Evolutionary conservation across 2,888 invertebrate species (phyloP), one percentile per base, ranked within the genome.

Genomic region (Yponomeuta plumbellus): DNA sequence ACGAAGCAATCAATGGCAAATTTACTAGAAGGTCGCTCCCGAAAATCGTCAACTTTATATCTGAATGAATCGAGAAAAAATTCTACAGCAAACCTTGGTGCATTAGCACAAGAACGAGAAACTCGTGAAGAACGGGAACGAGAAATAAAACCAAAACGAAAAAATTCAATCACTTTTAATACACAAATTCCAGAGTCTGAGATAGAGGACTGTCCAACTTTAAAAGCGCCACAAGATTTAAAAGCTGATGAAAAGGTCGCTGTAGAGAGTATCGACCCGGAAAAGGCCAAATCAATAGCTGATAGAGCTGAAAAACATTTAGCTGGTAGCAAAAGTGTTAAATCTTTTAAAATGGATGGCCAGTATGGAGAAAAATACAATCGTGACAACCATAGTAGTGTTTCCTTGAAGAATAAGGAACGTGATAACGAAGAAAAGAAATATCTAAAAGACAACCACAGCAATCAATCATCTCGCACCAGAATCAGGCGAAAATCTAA

Each of bases 21-120:
- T 75, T 80, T 90, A 71, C 69, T 81, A 23, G 90, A 91, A 76
- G 86, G 84, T 71, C 80, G 87, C 40, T 91, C 91, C 6, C 80
- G 87, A 2, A 89, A 88, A 75, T 88, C 90, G 11, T 90, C 90
- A 23, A 89, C 88, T 3, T 74, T 89, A 20, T 89, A 90, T 68
- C 74, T 90, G 67, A 90, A 91, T 66, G 89, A 92, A 73, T 93
- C 93, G 0, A 92, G 89, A 69, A 91, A 88, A 72, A 91, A 88
- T 69, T 90, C 91, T 1, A 71, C 83, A 6, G 84, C 75, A 1
- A 91, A 91, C 71, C 78, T 91, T 66, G 86, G 83, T 20, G 77
- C 79, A 59, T 67, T 89, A 21, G 79, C 74, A 21, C 83, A 80
- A 74, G 89, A 89, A 39, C 80, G 85, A 39, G 86, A 57, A 52